phyloP scores from a whole-genome alignment of 2,113 vertebrate species.

The Pluvialis apricaria region DNA sequence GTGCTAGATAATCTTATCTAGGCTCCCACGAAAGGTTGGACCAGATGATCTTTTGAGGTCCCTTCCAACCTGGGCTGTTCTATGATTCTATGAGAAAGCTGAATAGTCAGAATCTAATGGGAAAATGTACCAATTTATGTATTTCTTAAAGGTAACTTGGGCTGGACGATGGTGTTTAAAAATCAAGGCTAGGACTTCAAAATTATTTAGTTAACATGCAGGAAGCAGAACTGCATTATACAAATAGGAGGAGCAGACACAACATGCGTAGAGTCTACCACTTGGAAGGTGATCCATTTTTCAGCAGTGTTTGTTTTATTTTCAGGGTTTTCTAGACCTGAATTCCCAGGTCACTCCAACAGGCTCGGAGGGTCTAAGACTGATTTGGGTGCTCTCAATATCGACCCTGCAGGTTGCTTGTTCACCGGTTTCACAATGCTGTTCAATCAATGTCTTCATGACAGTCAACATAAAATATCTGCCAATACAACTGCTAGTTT shows the following conservation, averaged over 20 bases:
- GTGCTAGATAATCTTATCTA: neutral
- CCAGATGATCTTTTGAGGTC: neutral
- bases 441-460: neutral
- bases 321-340: neutral
- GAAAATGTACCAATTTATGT: neutral
- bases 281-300: neutral
- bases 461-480: neutral
- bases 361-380: neutral
- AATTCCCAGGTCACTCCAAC: neutral
- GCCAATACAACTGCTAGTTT: neutral
- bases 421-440: neutral
- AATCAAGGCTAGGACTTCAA: neutral
- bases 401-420: neutral
- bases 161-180: neutral
- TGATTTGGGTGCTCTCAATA: neutral
- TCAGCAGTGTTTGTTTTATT: neutral
- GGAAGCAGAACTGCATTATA: neutral
- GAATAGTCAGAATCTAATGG: neutral
- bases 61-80: neutral
- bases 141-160: neutral
- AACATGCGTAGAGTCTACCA: fast-evolving
- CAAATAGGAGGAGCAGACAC: neutral
- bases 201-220: neutral
- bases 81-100: neutral
- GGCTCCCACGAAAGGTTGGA: neutral